These are phyloP conservation scores for Stenopsyche tienmushanensis DNA, from an alignment of 1,140 invertebrate species.

Conservation along the genomic window DNA sequence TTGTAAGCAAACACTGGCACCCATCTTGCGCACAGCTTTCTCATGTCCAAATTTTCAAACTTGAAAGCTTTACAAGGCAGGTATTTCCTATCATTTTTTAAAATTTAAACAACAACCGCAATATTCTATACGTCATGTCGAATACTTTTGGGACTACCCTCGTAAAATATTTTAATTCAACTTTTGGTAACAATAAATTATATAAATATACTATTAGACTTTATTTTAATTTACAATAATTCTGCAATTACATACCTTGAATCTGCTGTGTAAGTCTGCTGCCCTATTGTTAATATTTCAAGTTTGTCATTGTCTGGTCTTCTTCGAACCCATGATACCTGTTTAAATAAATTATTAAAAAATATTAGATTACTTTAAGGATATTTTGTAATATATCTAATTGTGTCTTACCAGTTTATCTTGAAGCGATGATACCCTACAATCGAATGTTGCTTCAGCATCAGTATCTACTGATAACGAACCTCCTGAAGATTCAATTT, in stretches of 20 bases:
- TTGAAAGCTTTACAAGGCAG: no score
- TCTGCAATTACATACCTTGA: conserved; percentile 59
- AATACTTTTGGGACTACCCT: no score
- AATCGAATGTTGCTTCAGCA: conserved; percentile 32
- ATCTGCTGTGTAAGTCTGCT: conserved; percentile 72
- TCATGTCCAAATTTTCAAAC: no score
- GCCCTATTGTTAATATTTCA: conserved; percentile 66
- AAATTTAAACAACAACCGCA: no score
- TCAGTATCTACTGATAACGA: conserved; percentile 31
- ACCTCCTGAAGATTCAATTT: conserved; percentile 31
- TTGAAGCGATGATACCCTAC: conserved; percentile 31
- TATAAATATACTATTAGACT: no score
- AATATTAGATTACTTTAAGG: not conserved
- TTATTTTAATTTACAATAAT: no score
- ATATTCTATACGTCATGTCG: no score
- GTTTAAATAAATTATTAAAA: conserved; percentile 23
- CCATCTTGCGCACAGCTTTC: no score
- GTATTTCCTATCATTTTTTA: no score
- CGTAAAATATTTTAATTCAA: no score
- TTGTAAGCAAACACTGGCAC: no score
- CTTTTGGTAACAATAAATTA: no score
- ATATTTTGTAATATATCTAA: not conserved
- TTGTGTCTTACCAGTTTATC: conserved; percentile 35
- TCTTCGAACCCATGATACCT: conserved; percentile 73
- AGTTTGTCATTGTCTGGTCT: conserved; percentile 64